Evolutionary conservation across 2,113 vertebrate genomes (phyloP), one percentile per base, ranked within the genome.

Genomic region (Mesembrinibis cayennensis): DNA sequence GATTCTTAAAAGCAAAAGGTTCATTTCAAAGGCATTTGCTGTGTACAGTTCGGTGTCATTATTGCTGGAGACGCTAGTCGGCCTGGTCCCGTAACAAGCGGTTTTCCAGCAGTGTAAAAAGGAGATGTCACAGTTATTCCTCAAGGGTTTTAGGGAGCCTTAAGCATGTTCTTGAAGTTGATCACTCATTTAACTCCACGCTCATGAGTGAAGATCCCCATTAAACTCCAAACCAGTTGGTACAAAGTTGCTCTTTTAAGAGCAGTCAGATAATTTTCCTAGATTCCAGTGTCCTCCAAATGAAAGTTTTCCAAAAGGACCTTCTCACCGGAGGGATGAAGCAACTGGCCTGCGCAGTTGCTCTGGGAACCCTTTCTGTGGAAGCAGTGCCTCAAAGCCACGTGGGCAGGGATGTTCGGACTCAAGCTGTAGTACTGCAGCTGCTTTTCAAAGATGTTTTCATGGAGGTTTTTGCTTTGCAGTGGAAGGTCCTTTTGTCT

Each of bases 31-130:
- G 82, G 2, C 29, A 1, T 45, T 63, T 84, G 36, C 87, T 73
- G 4, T 62, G n/a, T 67, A 5, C 2, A 0, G 30, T 32, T 2
- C 2, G 30, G 66, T n/a, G 44, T 17, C 10, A 0, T 92, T 88
- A 4, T 3, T 85, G 77, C 87, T 79, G 59, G 81, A 69, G 56
- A 34, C 34, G 32, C 38, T 26, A 17, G 44, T 62, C 59, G 42
- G 70, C 71, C 70, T 23, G n/a, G 23, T 58, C 50, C 53, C 3
- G 2, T 67, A 80, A 82, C 76, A 23, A 71, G 25, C 66, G 27
- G 52, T 65, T 85, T 87, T 89, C 61, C 70, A 85, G 21, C 36
- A 38, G 36, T 19, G 27, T n/a, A 7, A 45, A 65, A 67, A 55
- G 45, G 53, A 87, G 45, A 20, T 84, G 66, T 47, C 81, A 42